Base-by-base conservation (phyloP, 2,113 vertebrate genomes). In the Talpa occidentalis region DNA sequence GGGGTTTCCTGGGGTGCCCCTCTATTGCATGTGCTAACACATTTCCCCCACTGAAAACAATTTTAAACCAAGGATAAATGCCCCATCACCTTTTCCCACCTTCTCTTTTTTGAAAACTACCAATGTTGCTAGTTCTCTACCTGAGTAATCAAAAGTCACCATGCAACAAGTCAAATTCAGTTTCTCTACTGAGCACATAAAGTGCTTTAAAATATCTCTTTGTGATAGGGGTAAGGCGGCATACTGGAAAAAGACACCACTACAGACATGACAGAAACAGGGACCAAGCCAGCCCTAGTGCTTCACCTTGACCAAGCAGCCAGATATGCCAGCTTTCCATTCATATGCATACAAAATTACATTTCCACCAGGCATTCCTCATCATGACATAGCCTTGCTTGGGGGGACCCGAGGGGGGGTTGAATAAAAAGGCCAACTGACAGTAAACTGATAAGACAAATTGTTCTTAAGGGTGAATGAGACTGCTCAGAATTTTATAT, bases 201-300 rank as follows among this genome's bases (percentile, higher is more conserved):
- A 73, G 44, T 79, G 44, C 40, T 69, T 77, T 9, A 32, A 59
- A 72, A 32, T 6, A 37, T 35, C 49, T 72, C 77, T 64, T 88
- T 60, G 12, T 40, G 37, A 37, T 15, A 42, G 37, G 40, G 42
- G 26, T 1, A 69, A 35, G 49, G 37, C 49, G 37, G 9, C 17
- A 14, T 30, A 44, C 24, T 66, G 14, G 22, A 7, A 11, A 56
- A 56, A 56, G 66, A 40, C 1, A 19, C 22, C 16, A 22, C 16
- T 76, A 47, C 74, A 40, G n/a, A n/a, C 32, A 11, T 10, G 56
- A 47, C 26, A 67, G 83, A 49, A 72, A 40, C 10, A 10, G 10
- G 21, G 4, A 28, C 74, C 9, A 4, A 42, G 66, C 24, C 8
- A 2, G n/a, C 16, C 0, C 6, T 0, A 14, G 47, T 26, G 21